A percentile compares a stretch with the other conserved stretches of the same genome.
These are phyloP conservation scores for Geopemphigus sp. DNA, from an alignment of 1,140 invertebrate genomes.

Conservation along the genomic window DNA sequence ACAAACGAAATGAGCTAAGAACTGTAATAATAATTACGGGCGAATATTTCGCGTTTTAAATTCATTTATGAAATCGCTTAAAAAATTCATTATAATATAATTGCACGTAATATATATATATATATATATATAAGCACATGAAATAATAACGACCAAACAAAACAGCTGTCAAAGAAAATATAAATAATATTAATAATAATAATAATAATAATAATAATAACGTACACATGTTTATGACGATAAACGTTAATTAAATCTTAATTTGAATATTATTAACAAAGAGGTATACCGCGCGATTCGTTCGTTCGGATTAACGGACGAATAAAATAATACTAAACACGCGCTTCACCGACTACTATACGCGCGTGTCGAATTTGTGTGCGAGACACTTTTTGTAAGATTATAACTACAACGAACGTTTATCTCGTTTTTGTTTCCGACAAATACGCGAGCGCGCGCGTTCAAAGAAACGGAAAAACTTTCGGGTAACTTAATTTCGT, in stretches of 20 bases:
- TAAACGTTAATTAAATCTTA: constrained; percentile 33
- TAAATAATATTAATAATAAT: neutral
- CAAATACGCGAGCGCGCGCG: too few relatives aligned
- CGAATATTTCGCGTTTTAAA: constrained; percentile 26
- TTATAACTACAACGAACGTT: too few relatives aligned
- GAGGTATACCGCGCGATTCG: constrained; percentile 30
- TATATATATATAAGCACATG: constrained; percentile 29
- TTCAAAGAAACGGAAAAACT: neutral
- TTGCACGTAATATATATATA: constrained; percentile 35
- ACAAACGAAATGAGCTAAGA: constrained; percentile 41
- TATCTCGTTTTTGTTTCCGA: constrained; percentile 6
- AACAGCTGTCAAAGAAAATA: constrained; percentile 26
- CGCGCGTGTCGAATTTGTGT: too few relatives aligned
- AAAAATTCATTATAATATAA: constrained; percentile 31
- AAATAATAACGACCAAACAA: constrained; percentile 11
- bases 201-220: constrained; percentile 7
- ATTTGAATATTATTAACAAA: constrained; percentile 36
- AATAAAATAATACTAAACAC: constrained; percentile 11
- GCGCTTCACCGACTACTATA: too few relatives aligned
- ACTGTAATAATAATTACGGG: constrained; percentile 10
- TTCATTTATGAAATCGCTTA: constrained; percentile 24
- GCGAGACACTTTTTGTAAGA: too few relatives aligned
- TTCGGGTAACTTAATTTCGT: constrained; percentile 15
- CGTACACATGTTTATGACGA: too few relatives aligned
- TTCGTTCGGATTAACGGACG: too few relatives aligned